phyloP scores from a whole-genome alignment of 2,888 invertebrate genomes.

The Prenolepis imparis region DNA sequence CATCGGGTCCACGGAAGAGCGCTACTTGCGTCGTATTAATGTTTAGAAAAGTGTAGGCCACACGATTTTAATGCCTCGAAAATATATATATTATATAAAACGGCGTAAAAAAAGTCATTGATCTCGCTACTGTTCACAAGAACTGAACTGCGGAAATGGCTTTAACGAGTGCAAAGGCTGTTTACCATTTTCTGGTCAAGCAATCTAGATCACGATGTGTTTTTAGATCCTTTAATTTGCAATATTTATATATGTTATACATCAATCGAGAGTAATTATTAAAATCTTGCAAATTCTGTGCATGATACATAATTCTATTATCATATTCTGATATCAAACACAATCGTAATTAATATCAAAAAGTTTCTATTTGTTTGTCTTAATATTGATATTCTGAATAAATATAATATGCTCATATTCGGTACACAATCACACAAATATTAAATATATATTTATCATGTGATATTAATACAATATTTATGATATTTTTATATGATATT shows the following conservation, averaged over 20 bases:
- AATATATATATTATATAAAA: background rate
- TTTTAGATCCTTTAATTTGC: background rate
- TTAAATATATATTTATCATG: background rate
- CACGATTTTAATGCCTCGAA: constrained; percentile 14
- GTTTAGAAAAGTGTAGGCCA: constrained; percentile 22
- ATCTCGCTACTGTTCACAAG: background rate
- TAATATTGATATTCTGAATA: background rate
- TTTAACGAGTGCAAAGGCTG: background rate
- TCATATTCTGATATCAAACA: background rate
- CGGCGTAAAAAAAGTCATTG: background rate
- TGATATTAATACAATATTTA: too few relatives aligned
- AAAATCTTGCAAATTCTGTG: background rate
- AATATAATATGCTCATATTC: background rate
- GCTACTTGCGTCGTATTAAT: constrained; percentile 26
- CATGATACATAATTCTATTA: background rate
- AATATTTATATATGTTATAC: background rate
- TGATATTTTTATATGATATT: too few relatives aligned
- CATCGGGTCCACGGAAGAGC: constrained; percentile 47
- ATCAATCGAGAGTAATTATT: background rate
- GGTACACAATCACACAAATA: too few relatives aligned
- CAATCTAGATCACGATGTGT: background rate
- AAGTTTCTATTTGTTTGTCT: background rate
- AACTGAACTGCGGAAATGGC: background rate
- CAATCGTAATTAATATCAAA: background rate
- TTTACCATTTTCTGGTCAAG: background rate